Conservation (phyloP, 2,888 invertebrate species). For the Drosophila neonasuta region DNA sequence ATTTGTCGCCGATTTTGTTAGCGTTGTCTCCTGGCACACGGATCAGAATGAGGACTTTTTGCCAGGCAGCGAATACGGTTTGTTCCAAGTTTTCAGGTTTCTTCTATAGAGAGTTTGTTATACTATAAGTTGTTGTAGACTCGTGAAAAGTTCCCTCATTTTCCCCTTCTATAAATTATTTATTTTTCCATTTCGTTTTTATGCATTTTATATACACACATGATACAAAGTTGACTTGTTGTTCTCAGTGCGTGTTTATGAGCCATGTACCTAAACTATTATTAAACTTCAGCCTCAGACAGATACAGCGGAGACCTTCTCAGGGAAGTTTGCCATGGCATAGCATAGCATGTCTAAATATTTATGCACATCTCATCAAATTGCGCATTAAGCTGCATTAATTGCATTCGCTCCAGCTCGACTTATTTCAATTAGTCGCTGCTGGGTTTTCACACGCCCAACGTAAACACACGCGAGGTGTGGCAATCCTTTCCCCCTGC, state of each 20-base stretch:
- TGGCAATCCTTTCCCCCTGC: constrained; percentile 11
- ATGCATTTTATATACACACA: constrained; percentile 20
- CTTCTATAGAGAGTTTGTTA: neutral
- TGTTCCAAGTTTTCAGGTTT: constrained; percentile 52
- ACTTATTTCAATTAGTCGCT: constrained; percentile 67
- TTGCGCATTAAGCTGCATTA: constrained; percentile 60
- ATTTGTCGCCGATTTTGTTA: constrained; percentile 95
- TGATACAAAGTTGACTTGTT: constrained; percentile 37
- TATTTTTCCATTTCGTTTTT: constrained; percentile 39
- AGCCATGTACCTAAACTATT: constrained; percentile 57
- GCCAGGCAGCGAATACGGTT: constrained; percentile 82
- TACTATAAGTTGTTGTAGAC: constrained; percentile 2
- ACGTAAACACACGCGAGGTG: constrained; percentile 53
- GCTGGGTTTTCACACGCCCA: constrained; percentile 60
- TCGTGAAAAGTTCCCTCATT: constrained; percentile 5
- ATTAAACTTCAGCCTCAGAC: constrained; percentile 53
- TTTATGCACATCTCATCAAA: constrained; percentile 50
- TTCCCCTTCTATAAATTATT: constrained; percentile 29
- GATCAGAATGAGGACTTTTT: constrained; percentile 83
- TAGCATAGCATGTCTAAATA: constrained; percentile 38
- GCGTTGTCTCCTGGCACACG: constrained; percentile 93
- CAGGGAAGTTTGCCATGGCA: constrained; percentile 52
- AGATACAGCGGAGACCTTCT: constrained; percentile 46
- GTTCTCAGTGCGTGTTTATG: constrained; percentile 56
- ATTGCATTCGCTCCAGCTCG: constrained; percentile 38